These are phyloP conservation scores for Sarcophaga carnaria DNA, from an alignment of 2,888 invertebrate species.

Conservation along the genomic window DNA sequence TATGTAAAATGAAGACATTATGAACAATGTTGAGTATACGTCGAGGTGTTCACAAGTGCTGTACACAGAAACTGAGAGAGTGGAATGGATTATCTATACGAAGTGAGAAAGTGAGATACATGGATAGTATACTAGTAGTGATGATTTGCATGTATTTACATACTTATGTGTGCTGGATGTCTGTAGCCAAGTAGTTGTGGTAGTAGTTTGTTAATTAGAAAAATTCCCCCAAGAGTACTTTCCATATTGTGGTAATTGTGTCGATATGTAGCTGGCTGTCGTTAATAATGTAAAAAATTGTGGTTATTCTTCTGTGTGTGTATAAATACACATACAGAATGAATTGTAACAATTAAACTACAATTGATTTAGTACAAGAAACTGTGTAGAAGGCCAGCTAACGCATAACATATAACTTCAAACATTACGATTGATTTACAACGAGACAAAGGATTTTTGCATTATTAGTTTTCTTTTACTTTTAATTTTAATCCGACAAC, in stretches of 20 bases:
- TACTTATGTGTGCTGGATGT: background rate
- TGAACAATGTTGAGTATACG: conserved; percentile 59
- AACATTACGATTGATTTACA: no score
- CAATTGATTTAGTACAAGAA: conserved; percentile 46
- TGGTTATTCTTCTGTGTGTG: background rate
- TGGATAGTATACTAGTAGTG: background rate
- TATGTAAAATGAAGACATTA: conserved; percentile 4
- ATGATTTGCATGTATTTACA: background rate
- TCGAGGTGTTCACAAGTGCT: conserved; percentile 1
- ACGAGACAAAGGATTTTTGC: no score
- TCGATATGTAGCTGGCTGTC: no score
- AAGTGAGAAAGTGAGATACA: background rate
- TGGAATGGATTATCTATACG: no score
- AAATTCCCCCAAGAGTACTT: background rate
- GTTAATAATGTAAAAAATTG: no score
- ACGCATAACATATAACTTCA: no score
- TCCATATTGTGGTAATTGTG: no score
- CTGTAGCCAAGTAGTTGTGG: background rate
- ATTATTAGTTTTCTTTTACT: no score
- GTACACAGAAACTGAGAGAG: background rate
- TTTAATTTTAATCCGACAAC: no score
- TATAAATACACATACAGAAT: background rate
- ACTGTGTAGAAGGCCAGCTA: no score
- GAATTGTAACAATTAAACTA: conserved; percentile 42
- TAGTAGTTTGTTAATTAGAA: conserved; percentile 48